Evolutionary conservation across 2,797 vertebrate genomes (phyloP), one percentile per base, ranked within the genome.

Genomic region (Eremophila alpestris): DNA sequence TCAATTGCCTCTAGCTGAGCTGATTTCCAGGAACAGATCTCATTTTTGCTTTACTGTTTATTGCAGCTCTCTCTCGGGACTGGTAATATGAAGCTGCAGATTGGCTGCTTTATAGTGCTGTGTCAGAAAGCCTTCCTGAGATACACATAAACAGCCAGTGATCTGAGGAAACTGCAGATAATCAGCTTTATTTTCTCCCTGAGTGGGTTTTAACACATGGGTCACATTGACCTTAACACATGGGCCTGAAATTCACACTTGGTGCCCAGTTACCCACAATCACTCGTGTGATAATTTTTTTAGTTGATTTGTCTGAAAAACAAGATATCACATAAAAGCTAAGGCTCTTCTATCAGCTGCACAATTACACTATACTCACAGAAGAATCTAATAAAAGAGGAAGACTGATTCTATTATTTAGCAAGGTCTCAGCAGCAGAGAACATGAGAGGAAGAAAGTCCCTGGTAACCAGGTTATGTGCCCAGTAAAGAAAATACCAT

Each of bases 151-250:
- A 70, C 36, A 76, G 46, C 38, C 71, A 74, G 34, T 56, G 58
- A 74, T 38, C 62, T 71, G 54, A 86, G 38, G 17, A 93, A 87
- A 63, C 34, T 60, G 40, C 76, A 92, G 91, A 90, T 52, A 85
- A 87, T 90, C n/a, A 69, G n/a, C 48, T 83, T 85, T 90, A 80
- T 89, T 91, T 92, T 92, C 83, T 93, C 43, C 82, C 41, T 95
- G 97, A 98, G 97, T 98, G 97, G 95, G 98, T 98, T 96, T 97
- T 97, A 93, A 98, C 97, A 84, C 98, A 98, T 2, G 97, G 98
- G 9, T 98, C 98, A 91, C 98, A 98, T 96, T 27, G 98, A 99
- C 98, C 98, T 76, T 60, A 76, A 46, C 24, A 52, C n/a, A 68
- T 16, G 98, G 14, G 78, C 83, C 83, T 97, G 96, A 27, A 20